phyloP scores from a whole-genome alignment of 2,797 vertebrate genomes.

The Petrocephalus sullivani region DNA sequence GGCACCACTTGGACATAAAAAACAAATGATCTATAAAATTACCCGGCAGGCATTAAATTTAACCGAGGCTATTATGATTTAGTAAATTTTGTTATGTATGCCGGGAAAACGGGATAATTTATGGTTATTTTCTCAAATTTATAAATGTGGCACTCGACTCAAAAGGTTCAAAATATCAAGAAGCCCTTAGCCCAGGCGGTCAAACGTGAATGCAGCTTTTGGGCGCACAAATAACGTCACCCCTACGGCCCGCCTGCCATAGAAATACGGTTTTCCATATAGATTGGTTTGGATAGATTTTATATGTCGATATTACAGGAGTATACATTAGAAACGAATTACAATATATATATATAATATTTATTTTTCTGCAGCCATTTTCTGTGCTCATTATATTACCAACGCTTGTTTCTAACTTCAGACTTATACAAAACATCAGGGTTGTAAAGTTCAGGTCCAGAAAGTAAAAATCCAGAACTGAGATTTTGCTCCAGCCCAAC shows the following conservation, averaged over 20 bases:
- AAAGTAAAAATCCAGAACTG: no score
- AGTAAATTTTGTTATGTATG: background rate
- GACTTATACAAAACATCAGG: background rate
- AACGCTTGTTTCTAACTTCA: background rate
- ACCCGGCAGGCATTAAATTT: background rate
- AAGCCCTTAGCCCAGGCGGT: background rate
- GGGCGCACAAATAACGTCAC: background rate
- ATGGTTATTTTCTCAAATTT: background rate
- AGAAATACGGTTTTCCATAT: background rate
- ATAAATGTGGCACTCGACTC: conserved; percentile 1
- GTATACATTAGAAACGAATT: background rate
- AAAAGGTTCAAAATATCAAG: background rate
- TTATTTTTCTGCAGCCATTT: background rate
- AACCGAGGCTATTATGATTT: background rate
- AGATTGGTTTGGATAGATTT: background rate
- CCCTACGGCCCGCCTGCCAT: background rate
- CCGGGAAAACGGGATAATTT: background rate
- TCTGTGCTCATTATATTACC: background rate
- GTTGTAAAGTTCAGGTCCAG: no score
- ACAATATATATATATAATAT: background rate
- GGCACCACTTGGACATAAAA: background rate
- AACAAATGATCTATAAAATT: background rate
- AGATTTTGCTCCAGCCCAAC: no score
- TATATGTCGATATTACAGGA: background rate
- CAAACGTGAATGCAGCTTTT: background rate